Evolutionary conservation across 2,113 vertebrate species (phyloP).

Genomic region (Microcebus jonahi): DNA sequence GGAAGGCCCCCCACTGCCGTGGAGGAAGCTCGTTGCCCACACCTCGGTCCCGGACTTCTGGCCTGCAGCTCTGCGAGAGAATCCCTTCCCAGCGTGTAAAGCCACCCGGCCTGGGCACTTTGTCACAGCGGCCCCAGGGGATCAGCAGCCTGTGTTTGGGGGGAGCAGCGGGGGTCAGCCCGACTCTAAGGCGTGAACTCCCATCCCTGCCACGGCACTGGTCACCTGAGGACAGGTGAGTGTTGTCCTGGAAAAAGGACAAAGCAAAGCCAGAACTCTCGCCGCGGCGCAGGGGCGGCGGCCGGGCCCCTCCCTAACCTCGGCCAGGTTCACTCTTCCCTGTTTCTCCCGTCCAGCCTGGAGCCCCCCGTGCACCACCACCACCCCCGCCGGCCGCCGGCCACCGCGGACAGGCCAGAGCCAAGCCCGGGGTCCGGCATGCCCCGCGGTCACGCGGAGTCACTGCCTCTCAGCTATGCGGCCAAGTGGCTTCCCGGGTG

Average conservation of each 20-base stretch:
- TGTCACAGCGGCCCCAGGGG: accelerated
- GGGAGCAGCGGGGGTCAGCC: no score
- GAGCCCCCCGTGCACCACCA: no score
- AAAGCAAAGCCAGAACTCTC: background rate
- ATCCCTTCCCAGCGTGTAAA: background rate
- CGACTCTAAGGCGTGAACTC: background rate
- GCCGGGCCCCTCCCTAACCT: accelerated
- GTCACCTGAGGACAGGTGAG: accelerated
- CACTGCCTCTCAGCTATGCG: background rate
- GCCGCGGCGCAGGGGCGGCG: accelerated
- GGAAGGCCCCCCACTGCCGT: accelerated
- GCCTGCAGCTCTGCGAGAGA: background rate
- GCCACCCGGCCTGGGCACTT: accelerated
- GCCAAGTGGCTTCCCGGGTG: background rate
- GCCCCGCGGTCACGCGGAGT: background rate
- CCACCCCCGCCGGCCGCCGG: accelerated
- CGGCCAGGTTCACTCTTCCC: background rate
- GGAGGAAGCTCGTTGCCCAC: accelerated
- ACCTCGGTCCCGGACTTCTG: background rate
- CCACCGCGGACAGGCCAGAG: accelerated
- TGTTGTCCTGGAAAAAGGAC: background rate
- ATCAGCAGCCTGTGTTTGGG: accelerated
- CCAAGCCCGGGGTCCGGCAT: background rate
- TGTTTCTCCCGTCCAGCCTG: background rate
- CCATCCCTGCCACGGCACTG: background rate